Evolutionary conservation across 53 echinoderm and acorn worm species (phyloP), one percentile per base, ranked within the genome.

Genomic region (Zoroaster sp.): DNA sequence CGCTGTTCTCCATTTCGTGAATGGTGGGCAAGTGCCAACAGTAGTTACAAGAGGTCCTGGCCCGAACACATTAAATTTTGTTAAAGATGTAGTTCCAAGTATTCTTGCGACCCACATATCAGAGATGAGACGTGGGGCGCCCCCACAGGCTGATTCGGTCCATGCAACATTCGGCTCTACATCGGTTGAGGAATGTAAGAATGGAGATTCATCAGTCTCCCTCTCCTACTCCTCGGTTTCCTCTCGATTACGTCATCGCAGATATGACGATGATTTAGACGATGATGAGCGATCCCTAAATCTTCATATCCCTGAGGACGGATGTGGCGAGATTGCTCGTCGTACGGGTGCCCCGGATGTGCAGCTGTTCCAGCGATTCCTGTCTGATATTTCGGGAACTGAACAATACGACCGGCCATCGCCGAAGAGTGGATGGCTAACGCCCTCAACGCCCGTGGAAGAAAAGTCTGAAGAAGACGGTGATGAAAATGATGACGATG

Each of bases 201-300:
- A 35, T 36, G 34, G 37, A 21, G 42, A 39, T 13, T 32, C 69
- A 18, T 33, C 44, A 13, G 30, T n/a, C 14, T 4, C 40, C 83
- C 11, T 21, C 47, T 44, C 36, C 46, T 20, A 32, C 35, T n/a
- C 74, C 20, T n/a, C 39, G 21, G 5, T 40, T 1, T 74, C 74
- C 40, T 20, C 31, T 9, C 10, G 9, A 25, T 38, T 9, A 12
- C 25, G 8, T n/a, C 65, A 28, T 7, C 28, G 63, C 28, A 21
- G 63, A 25, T 59, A 28, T 0, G 81, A 44, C 65, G 66, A 13
- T 18, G 85, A 85, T 20, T 25, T 85, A n/a, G 85, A 85, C 36
- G 85, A 85, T 31, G 85, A 85, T 23, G 85, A 85, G 52, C 85
- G 85, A 85, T 85, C 85, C 4, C 85, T 85, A 41, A 85, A 85